Percentiles rank a stretch among this genome's conserved stretches.
Evolutionary conservation across 2,113 vertebrate genomes (phyloP).

Genomic region (Cololabis saira): DNA sequence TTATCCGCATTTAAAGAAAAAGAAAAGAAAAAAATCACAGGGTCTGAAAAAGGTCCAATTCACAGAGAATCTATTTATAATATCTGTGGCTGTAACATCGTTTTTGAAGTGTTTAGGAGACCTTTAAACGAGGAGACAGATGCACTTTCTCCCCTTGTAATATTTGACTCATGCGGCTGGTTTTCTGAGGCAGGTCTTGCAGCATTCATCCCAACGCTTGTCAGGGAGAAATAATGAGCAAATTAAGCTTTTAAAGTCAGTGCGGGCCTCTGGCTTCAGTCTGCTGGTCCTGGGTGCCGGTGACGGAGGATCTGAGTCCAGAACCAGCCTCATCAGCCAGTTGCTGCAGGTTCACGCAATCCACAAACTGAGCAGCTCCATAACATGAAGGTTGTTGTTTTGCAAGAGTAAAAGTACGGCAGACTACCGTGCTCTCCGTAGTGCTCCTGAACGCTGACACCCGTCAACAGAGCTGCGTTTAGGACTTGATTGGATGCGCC

Average conservation of each 20-base stretch:
- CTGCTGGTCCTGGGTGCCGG: conserved; percentile 16
- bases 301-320: conserved; percentile 21
- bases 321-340: conserved; percentile 18
- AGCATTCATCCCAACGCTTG: conserved; percentile 46
- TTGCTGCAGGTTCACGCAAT: conserved; percentile 23
- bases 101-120: conserved; percentile 7
- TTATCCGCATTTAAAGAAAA: no score
- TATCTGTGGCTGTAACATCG: background rate
- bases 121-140: conserved; percentile 4
- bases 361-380: background rate
- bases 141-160: conserved; percentile 30
- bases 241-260: conserved; percentile 56
- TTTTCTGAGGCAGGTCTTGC: conserved; percentile 45
- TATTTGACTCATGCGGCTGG: conserved; percentile 43
- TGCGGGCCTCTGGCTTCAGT: conserved; percentile 46
- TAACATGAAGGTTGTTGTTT: no score
- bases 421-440: no score
- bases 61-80: fast-evolving
- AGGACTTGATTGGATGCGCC: no score
- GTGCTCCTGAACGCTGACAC: no score
- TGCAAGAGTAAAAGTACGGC: no score
- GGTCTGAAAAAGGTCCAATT: no score
- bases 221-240: conserved; percentile 63
- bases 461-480: no score
- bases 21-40: no score